Evolutionary conservation across 2,888 invertebrate genomes (phyloP).

Genomic region (Erebia aethiops): DNA sequence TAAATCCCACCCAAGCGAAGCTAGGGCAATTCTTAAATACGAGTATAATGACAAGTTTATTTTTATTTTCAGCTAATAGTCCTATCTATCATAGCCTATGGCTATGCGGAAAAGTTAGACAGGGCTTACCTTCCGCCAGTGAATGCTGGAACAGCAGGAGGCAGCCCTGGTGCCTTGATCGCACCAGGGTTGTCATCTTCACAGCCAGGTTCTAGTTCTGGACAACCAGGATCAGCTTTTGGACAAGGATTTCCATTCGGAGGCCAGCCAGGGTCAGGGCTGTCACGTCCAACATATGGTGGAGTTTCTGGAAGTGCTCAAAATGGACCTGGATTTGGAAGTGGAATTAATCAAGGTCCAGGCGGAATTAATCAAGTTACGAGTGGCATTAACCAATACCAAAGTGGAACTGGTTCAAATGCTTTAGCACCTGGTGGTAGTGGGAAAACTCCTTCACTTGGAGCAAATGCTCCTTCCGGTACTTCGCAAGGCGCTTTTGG

Average conservation of each 20-base stretch:
- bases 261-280: conserved; percentile 25
- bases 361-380: not conserved
- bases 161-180: conserved; percentile 66
- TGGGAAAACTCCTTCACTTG: conserved; percentile 22
- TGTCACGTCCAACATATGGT: conserved; percentile 5
- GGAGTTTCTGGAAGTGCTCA: conserved; percentile 14
- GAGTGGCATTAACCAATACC: conserved; percentile 6
- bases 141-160: conserved; percentile 69
- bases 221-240: not conserved
- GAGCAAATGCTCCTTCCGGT: conserved; percentile 35
- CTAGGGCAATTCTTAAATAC: not conserved
- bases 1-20: too few species aligned
- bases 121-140: conserved; percentile 74
- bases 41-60: not conserved
- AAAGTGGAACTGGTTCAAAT: conserved; percentile 6
- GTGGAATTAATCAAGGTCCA: conserved; percentile 3
- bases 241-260: conserved; percentile 28
- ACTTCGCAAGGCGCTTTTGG: conserved; percentile 40
- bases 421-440: conserved; percentile 26
- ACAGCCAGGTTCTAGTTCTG: not conserved
- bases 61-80: conserved; percentile 64
- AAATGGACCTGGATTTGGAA: conserved; percentile 11
- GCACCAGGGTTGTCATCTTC: conserved; percentile 52
- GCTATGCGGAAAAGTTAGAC: conserved; percentile 74
- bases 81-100: conserved; percentile 66